Evolutionary conservation across 1,140 invertebrate species (phyloP).

Genomic region (Sitophilus oryzae): DNA sequence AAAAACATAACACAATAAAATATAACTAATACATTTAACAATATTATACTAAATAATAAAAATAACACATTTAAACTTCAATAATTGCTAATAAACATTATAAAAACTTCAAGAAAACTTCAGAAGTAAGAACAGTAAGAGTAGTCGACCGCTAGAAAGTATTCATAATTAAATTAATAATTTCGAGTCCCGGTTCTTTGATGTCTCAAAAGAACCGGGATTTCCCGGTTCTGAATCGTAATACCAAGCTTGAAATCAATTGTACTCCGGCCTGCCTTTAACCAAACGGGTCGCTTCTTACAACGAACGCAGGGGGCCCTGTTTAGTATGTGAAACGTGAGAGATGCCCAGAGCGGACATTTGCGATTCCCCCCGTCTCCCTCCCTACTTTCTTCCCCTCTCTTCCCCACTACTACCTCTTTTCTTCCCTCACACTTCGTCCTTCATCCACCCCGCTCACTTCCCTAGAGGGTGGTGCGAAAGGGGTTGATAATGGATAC

Average conservation of each 20-base stretch:
- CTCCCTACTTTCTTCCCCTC: constrained; percentile 20
- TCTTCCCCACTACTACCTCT: too few species aligned
- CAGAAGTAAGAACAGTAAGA: not conserved
- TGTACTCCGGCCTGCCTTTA: constrained; percentile 1
- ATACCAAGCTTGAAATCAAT: too few species aligned
- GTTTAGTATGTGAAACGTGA: constrained; percentile 46
- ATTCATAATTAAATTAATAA: too few species aligned
- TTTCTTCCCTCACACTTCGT: constrained; percentile 3
- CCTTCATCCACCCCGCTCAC: constrained; percentile 1
- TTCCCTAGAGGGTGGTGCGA: constrained; percentile 16
- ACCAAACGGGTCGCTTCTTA: not conserved
- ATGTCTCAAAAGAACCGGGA: too few species aligned
- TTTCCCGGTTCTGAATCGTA: too few species aligned
- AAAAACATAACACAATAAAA: too few species aligned
- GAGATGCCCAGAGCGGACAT: constrained; percentile 42
- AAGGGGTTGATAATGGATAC: constrained; percentile 43
- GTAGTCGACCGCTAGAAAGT: too few species aligned
- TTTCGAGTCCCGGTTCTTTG: too few species aligned
- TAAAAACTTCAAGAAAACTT: too few species aligned
- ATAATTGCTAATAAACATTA: too few species aligned
- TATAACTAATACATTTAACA: too few species aligned
- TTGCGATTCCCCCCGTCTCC: constrained; percentile 37
- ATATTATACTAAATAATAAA: too few species aligned
- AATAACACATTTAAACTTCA: not conserved
- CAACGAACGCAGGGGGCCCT: constrained; percentile 21